Evolutionary conservation across 2,113 vertebrate genomes (phyloP), one percentile per base, ranked within the genome.

Genomic region (Apaloderma vittatum): DNA sequence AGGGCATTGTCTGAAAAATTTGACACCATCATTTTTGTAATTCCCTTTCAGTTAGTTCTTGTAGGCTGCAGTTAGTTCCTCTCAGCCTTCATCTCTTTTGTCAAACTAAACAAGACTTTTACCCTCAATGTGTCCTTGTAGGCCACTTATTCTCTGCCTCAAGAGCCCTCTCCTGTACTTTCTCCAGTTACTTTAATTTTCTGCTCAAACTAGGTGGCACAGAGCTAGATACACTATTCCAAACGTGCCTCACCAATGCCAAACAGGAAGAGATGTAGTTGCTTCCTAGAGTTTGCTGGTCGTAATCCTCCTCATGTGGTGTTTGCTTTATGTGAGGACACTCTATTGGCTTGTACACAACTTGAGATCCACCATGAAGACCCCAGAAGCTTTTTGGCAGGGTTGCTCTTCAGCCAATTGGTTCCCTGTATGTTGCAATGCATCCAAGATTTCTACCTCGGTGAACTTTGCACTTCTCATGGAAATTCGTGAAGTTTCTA

Each of bases 361-460:
- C 11, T 49, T 73, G 52, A 54, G 67, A 45, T n/a, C 45, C 27
- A 40, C 30, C 29, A 29, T 11, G 2, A 27, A 2, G n/a, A 29
- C 10, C 34, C 16, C n/a, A 40, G 63, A 9, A 80, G 27, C 6
- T 85, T 91, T 65, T 37, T 75, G 73, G 52, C 52, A 49, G 40
- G 3, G 12, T 4, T 76, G 11, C 29, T 83, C 19, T 67, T 83
- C 62, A 68, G 37, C 5, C 21, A 5, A 6, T 13, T 65, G 21
- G 10, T 48, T 77, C 17, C 15, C 16, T 29, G 54, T n/a, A 52
- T 43, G 34, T n/a, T 2, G 0, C 0, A 0, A 13, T 21, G 10
- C 3, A n/a, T 40, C 37, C 0, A 2, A 46, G 29, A 24, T 79
- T 90, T 66, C 63, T 76, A 43, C 24, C 62, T 79, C 2, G 1